Evolutionary conservation across 92 coral and sea anemone species (phyloP).

Genomic region (Phenganax stokvisi): DNA sequence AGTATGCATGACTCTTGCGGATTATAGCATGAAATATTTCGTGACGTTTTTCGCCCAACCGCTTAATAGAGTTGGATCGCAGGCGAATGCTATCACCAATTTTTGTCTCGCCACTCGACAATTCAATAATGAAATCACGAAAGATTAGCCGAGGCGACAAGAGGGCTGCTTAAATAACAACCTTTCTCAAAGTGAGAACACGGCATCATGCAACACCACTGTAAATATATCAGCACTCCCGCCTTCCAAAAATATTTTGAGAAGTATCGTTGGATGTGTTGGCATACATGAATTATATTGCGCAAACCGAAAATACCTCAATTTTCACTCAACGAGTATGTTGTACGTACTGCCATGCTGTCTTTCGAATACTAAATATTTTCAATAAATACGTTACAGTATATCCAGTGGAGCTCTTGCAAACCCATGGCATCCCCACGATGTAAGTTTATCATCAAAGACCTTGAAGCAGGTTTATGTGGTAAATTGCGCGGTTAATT

Average conservation of each 20-base stretch:
- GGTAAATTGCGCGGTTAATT: too few relatives aligned
- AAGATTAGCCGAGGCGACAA: constrained; percentile 25
- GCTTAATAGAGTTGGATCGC: background rate
- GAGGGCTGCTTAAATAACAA: constrained; percentile 20
- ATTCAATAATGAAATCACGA: constrained; percentile 16
- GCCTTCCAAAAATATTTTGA: constrained; percentile 10
- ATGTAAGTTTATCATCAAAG: too few relatives aligned
- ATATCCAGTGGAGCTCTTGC: too few relatives aligned
- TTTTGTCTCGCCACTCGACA: constrained; percentile 24
- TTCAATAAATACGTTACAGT: too few relatives aligned
- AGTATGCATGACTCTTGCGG: background rate
- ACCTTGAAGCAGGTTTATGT: too few relatives aligned
- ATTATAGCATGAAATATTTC: background rate
- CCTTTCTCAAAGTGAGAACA: constrained; percentile 7
- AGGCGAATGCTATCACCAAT: constrained; percentile 20
- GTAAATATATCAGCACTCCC: background rate
- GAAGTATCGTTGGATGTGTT: background rate
- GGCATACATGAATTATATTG: background rate
- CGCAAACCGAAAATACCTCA: background rate
- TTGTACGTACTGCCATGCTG: too few relatives aligned
- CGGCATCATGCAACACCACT: constrained; percentile 2
- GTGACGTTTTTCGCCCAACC: background rate
- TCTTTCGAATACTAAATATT: too few relatives aligned
- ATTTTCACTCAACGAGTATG: background rate
- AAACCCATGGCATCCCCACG: too few relatives aligned